phyloP scores from a whole-genome alignment of 2,888 invertebrate species.

The Cetonia aurata region DNA sequence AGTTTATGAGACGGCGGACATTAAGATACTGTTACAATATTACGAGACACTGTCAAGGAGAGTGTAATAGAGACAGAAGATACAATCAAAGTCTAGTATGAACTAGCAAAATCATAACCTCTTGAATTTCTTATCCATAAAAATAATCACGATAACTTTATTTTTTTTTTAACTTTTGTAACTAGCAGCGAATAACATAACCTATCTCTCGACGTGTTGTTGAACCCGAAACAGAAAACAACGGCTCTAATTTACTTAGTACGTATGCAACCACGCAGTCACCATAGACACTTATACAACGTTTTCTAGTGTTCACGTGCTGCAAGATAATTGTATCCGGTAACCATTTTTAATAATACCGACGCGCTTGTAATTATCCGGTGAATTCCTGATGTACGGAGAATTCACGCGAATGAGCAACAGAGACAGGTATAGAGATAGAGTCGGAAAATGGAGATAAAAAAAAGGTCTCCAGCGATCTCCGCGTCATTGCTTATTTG shows the following conservation, averaged over 20 bases:
- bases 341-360: slow-evolving; percentile 46
- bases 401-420: not conserved
- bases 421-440: not conserved
- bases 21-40: slow-evolving; percentile 10
- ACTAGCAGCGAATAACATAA: not conserved
- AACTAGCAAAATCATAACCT: no score
- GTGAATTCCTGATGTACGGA: slow-evolving; percentile 26
- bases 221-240: slow-evolving; percentile 21
- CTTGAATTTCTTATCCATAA: no score
- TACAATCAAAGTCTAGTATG: no score
- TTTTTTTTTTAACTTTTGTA: no score
- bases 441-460: not conserved
- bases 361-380: slow-evolving; percentile 39
- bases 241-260: slow-evolving; percentile 5
- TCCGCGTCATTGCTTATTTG: slow-evolving; percentile 33
- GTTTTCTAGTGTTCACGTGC: slow-evolving; percentile 39
- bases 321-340: slow-evolving; percentile 44
- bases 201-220: slow-evolving; percentile 31
- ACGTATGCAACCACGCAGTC: not conserved
- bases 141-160: no score
- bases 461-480: not conserved
- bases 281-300: not conserved
- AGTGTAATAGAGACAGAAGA: no score
- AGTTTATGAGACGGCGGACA: not conserved
- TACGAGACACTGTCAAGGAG: not conserved